Conservation (phyloP, 2,113 vertebrate genomes). For the Phycodurus eques region DNA sequence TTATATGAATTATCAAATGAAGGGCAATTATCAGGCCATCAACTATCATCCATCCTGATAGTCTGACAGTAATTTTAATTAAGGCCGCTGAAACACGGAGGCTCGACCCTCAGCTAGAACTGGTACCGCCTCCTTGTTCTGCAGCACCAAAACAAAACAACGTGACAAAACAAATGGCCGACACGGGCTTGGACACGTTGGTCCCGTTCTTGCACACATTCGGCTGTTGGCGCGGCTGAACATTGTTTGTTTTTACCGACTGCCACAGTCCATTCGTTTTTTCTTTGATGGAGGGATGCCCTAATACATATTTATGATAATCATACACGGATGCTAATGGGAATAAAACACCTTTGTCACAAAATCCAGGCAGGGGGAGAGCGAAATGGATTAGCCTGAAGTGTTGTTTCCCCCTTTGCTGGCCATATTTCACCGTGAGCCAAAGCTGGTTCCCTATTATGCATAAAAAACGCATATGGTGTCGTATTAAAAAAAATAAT, state of each 20-base stretch:
- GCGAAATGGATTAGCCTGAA: conserved; percentile 61
- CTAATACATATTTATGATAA: conserved; percentile 60
- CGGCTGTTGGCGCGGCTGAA: conserved; percentile 35
- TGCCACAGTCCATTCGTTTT: conserved; percentile 47
- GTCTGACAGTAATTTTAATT: conserved; percentile 61
- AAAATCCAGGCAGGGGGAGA: conserved; percentile 34
- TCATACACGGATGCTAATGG: conserved; percentile 54
- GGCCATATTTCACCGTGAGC: conserved; percentile 60
- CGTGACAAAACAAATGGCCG: conserved; percentile 46
- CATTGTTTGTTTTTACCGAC: conserved; percentile 51
- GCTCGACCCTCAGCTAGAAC: conserved; percentile 23
- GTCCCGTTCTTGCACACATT: conserved; percentile 41
- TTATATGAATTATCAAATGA: neutral
- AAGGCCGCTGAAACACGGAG: conserved; percentile 44
- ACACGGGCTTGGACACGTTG: conserved; percentile 26
- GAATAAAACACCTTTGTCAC: conserved; percentile 67
- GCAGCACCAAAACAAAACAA: conserved; percentile 61
- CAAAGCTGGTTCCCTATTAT: conserved; percentile 66
- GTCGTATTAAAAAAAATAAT: conserved; percentile 59
- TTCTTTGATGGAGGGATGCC: conserved; percentile 45
- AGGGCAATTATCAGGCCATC: neutral
- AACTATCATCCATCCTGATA: conserved; percentile 46
- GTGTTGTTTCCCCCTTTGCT: conserved; percentile 58
- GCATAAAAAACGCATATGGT: conserved; percentile 68
- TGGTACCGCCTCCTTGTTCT: conserved; percentile 47